Conservation (phyloP, 92 coral and sea anemone species). For the Siderastrea radians region DNA sequence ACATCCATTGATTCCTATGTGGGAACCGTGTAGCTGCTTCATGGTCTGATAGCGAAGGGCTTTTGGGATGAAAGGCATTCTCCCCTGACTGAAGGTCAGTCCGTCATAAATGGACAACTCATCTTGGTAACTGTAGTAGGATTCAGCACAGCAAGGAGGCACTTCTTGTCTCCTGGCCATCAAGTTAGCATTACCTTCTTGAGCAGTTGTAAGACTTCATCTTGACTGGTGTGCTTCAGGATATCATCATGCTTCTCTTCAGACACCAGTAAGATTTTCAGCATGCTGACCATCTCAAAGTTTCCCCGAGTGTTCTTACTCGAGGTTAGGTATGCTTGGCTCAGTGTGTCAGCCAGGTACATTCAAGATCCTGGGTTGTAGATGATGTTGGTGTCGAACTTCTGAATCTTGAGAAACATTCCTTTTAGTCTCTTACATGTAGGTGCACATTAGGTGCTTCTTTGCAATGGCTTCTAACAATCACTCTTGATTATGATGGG, state of each 20-base stretch:
- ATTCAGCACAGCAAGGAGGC: slow-evolving; percentile 26
- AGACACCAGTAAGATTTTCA: background rate
- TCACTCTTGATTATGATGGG: no score
- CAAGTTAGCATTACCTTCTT: slow-evolving; percentile 52
- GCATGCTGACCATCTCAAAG: background rate
- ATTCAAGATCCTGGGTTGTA: slow-evolving; percentile 54
- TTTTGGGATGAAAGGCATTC: background rate
- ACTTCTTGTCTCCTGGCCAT: slow-evolving; percentile 59
- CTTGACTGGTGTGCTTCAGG: slow-evolving; percentile 29
- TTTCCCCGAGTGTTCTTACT: background rate
- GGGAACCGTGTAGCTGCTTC: background rate
- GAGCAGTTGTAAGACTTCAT: slow-evolving; percentile 51
- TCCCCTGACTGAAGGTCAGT: slow-evolving; percentile 35
- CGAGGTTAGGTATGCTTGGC: background rate
- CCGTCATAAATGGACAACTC: slow-evolving; percentile 59
- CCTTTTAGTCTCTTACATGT: background rate
- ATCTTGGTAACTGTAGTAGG: slow-evolving; percentile 65
- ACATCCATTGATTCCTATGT: background rate
- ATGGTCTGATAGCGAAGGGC: background rate
- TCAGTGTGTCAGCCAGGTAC: background rate
- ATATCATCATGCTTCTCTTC: slow-evolving; percentile 31
- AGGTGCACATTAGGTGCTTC: slow-evolving; percentile 70
- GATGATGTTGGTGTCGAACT: slow-evolving; percentile 26
- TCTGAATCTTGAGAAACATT: slow-evolving; percentile 63
- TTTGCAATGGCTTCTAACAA: slow-evolving; percentile 14